A percentile compares a stretch with the other conserved stretches of the same genome.
phyloP scores from a whole-genome alignment of 2,888 invertebrate genomes.

The Lasioglossum oenotherae region DNA sequence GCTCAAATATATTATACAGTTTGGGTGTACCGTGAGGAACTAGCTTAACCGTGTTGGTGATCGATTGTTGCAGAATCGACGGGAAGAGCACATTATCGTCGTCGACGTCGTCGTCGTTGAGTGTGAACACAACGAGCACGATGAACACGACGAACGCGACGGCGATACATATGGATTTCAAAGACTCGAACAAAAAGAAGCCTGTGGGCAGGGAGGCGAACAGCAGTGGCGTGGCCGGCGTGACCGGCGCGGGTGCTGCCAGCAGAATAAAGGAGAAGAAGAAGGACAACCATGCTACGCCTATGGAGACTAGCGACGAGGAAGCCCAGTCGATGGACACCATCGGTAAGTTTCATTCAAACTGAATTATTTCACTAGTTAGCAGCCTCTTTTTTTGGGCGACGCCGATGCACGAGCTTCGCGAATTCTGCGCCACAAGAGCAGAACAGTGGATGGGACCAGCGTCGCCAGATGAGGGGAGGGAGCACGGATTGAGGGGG shows the following conservation, averaged over 20 bases:
- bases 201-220: constrained; percentile 63
- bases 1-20: background rate
- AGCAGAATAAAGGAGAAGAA: constrained; percentile 82
- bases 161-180: constrained; percentile 72
- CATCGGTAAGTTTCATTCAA: constrained; percentile 77
- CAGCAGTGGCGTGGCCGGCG: constrained; percentile 62
- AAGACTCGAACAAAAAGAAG: constrained; percentile 79
- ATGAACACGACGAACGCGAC: constrained; percentile 45
- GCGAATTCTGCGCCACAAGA: background rate
- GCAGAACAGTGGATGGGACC: background rate
- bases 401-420: background rate
- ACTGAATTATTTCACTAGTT: background rate
- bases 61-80: constrained; percentile 73
- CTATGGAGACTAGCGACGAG: constrained; percentile 87
- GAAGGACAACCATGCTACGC: constrained; percentile 83
- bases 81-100: constrained; percentile 73
- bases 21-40: background rate
- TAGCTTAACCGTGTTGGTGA: background rate
- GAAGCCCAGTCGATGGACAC: constrained; percentile 82
- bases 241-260: constrained; percentile 68
- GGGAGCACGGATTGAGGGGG: too few relatives aligned
- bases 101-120: constrained; percentile 64
- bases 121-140: constrained; percentile 46
- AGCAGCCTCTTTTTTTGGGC: background rate
- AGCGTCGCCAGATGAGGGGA: too few relatives aligned